Percentiles rank a stretch among this genome's conserved stretches.
These are phyloP conservation scores for Amphipoea lucens DNA, from an alignment of 2,888 invertebrate genomes.

Conservation along the genomic window DNA sequence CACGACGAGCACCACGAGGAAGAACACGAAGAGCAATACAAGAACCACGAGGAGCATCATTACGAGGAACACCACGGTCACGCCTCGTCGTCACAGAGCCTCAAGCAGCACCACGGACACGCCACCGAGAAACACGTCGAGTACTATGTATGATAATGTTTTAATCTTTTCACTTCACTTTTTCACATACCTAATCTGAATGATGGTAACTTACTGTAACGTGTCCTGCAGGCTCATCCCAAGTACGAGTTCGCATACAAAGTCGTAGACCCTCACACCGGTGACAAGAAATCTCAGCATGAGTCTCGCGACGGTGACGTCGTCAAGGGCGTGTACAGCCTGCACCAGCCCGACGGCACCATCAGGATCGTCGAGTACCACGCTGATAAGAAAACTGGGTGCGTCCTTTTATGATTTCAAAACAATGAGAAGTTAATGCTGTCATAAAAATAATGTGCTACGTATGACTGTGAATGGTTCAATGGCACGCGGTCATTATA, in stretches of 20 bases:
- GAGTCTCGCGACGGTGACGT: conserved; percentile 89
- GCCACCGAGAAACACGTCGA: conserved; percentile 60
- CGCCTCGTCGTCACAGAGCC: conserved; percentile 66
- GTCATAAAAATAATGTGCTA: background rate
- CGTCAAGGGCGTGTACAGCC: conserved; percentile 89
- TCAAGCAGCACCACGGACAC: conserved; percentile 40
- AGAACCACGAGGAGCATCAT: conserved; percentile 8
- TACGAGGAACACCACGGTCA: conserved; percentile 64
- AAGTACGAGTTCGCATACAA: conserved; percentile 89
- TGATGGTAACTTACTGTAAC: background rate
- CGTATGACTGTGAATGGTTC: background rate
- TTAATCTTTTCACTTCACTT: background rate
- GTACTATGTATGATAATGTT: conserved; percentile 48
- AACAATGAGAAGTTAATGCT: background rate
- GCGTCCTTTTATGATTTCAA: background rate
- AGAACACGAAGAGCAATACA: background rate
- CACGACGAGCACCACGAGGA: background rate
- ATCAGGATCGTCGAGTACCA: conserved; percentile 70
- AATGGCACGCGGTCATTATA: background rate
- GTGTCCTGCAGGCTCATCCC: conserved; percentile 73
- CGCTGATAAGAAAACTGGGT: conserved; percentile 62
- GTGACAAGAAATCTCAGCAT: conserved; percentile 66
- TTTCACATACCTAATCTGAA: background rate
- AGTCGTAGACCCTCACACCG: conserved; percentile 86
- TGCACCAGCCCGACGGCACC: conserved; percentile 83